Conservation (phyloP, 2,888 invertebrate genomes). For the Cantharis lateralis region DNA sequence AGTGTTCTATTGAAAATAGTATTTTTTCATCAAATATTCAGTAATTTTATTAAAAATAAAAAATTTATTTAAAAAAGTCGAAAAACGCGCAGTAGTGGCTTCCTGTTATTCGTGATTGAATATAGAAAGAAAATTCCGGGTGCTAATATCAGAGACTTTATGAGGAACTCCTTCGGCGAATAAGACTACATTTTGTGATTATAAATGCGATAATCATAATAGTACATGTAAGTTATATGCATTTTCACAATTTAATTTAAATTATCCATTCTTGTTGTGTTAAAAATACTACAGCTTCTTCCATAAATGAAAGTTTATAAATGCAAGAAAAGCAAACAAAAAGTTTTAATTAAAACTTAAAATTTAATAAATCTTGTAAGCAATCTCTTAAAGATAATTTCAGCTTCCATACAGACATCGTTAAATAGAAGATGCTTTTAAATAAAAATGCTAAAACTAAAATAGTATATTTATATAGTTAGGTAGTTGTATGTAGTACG, state of each 20-base stretch:
- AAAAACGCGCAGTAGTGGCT: not conserved
- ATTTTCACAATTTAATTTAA: not conserved
- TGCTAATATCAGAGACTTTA: not conserved
- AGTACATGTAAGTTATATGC: not conserved
- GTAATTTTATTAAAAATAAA: no score
- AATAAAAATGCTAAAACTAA: slow-evolving; percentile 11
- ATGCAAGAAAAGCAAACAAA: not conserved
- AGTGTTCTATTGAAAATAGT: no score
- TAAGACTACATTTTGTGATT: no score
- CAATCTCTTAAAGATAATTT: not conserved
- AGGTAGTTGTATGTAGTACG: not conserved
- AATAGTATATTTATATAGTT: slow-evolving; percentile 25
- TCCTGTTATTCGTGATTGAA: not conserved
- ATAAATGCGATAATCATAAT: no score
- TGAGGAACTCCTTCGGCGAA: no score
- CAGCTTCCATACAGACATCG: not conserved
- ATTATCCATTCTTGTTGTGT: not conserved
- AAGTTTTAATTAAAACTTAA: not conserved
- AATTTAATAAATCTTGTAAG: not conserved
- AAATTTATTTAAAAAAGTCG: no score
- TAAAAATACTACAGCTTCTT: not conserved
- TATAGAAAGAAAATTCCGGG: not conserved
- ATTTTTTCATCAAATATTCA: no score
- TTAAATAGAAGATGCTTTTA: not conserved
- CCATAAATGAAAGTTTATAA: not conserved